Evolutionary conservation across 2,113 vertebrate genomes (phyloP).

Genomic region (Montifringilla adamsi): DNA sequence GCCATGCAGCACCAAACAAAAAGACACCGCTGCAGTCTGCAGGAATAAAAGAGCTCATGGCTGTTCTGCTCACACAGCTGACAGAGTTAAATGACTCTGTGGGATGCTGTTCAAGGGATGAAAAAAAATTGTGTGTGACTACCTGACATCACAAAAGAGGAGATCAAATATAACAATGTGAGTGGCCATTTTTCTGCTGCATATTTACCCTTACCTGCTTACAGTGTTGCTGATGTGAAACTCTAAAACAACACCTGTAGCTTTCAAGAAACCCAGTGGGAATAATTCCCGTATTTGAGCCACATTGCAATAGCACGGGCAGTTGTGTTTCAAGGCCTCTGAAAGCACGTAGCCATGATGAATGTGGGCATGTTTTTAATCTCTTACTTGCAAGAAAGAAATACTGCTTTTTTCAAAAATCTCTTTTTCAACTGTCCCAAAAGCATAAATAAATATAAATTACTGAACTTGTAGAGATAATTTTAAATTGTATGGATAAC

Average conservation of each 20-base stretch:
- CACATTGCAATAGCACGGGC: fast-evolving
- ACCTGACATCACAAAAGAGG: neutral
- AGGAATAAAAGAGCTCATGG: neutral
- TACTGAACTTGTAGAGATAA: neutral
- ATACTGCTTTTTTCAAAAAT: neutral
- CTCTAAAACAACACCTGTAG: neutral
- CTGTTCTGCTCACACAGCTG: neutral
- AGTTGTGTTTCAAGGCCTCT: neutral
- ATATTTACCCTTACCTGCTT: neutral
- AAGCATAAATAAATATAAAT: neutral
- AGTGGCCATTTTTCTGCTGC: neutral
- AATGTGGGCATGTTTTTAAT: neutral
- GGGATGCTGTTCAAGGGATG: fast-evolving
- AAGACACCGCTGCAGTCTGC: fast-evolving
- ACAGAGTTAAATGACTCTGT: neutral
- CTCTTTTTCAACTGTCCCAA: neutral
- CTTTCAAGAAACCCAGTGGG: neutral
- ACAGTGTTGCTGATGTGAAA: neutral
- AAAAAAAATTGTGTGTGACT: neutral
- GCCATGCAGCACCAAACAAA: fast-evolving
- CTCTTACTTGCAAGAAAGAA: neutral
- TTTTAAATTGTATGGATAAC: neutral
- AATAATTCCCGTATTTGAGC: neutral
- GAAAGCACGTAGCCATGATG: neutral
- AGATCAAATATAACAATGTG: neutral